Evolutionary conservation across 2,888 invertebrate genomes (phyloP).

Genomic region (Drosophila kanekoi): DNA sequence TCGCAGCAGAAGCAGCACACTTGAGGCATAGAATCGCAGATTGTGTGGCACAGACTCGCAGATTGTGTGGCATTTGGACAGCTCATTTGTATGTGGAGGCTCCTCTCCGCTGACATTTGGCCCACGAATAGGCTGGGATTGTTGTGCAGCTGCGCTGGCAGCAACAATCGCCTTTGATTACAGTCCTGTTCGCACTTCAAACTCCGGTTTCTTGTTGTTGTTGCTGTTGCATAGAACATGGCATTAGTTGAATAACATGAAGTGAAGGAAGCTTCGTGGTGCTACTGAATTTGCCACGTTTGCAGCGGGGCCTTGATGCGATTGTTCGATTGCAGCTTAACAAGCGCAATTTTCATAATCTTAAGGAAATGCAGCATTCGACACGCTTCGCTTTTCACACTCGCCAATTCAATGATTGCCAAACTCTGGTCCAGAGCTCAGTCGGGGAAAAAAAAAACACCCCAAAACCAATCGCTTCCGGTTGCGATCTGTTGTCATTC

Average conservation of each 20-base stretch:
- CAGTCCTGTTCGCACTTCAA: constrained; percentile 2
- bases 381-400: constrained; percentile 60
- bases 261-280: constrained; percentile 10
- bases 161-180: constrained; percentile 8
- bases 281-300: constrained; percentile 58
- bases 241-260: constrained; percentile 32
- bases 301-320: background rate
- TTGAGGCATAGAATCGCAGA: constrained; percentile 1
- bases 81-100: constrained; percentile 32
- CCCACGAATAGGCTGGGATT: constrained; percentile 10
- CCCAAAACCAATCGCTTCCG: constrained; percentile 52
- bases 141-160: background rate
- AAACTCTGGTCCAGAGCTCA: too few relatives aligned
- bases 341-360: constrained; percentile 50
- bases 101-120: constrained; percentile 37
- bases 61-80: constrained; percentile 42
- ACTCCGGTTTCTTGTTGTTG: background rate
- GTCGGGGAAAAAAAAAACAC: background rate
- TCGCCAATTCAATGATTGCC: constrained; percentile 34
- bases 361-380: constrained; percentile 45
- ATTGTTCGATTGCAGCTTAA: constrained; percentile 15
- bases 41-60: constrained; percentile 34
- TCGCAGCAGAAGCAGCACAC: background rate
- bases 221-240: constrained; percentile 30
- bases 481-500: constrained; percentile 46